Conservation (phyloP, 92 coral and sea anemone genomes). For the Nematostella vectensis region DNA sequence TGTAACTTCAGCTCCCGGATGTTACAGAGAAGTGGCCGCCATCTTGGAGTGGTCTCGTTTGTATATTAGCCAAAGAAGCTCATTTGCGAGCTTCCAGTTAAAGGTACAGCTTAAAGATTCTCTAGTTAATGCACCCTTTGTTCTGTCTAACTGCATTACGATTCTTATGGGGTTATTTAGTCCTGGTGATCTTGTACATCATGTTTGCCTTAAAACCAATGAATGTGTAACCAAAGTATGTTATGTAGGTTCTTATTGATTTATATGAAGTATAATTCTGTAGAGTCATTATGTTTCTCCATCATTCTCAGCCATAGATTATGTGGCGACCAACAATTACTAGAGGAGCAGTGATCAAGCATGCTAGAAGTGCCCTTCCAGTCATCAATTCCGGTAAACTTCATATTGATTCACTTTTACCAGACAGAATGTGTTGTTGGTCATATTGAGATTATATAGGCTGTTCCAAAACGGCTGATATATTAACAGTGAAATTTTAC, state of each 20-base stretch:
- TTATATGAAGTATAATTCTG: background rate
- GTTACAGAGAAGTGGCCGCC: slow-evolving; percentile 19
- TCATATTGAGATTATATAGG: background rate
- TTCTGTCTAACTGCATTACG: too few relatives aligned
- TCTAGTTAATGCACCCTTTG: too few relatives aligned
- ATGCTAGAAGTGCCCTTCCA: slow-evolving; percentile 31
- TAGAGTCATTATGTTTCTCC: too few relatives aligned
- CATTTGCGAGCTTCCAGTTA: slow-evolving; percentile 19
- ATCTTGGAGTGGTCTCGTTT: slow-evolving; percentile 16
- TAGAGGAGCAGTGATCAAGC: slow-evolving; percentile 43
- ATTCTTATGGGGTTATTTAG: too few relatives aligned
- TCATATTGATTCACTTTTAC: background rate
- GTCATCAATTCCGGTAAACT: slow-evolving; percentile 51
- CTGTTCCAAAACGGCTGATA: background rate
- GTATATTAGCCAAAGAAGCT: slow-evolving; percentile 15
- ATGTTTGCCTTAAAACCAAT: too few relatives aligned
- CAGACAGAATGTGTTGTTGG: background rate
- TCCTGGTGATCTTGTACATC: too few relatives aligned
- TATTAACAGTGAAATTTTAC: too few relatives aligned
- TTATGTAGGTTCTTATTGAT: background rate
- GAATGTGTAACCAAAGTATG: background rate
- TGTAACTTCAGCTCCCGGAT: slow-evolving; percentile 23
- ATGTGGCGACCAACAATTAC: slow-evolving; percentile 71
- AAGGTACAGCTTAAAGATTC: slow-evolving; percentile 4
- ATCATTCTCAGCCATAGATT: background rate